Conservation (phyloP, 2,113 vertebrate genomes). For the Bagarius yarrelli region DNA sequence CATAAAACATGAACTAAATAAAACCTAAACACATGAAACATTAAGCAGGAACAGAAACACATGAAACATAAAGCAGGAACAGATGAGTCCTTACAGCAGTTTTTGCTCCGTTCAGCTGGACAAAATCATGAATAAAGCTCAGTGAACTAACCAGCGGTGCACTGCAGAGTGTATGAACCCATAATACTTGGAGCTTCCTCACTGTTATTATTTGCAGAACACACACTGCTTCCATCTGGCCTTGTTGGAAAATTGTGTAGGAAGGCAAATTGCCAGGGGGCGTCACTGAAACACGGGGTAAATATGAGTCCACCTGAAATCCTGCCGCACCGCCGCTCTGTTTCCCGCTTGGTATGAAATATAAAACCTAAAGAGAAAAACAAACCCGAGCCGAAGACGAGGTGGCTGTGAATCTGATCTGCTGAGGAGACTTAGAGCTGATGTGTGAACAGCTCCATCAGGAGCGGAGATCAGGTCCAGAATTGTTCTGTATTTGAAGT, state of each 20-base stretch:
- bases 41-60: too few species aligned
- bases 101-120: neutral
- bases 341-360: neutral
- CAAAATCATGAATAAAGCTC: neutral
- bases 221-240: constrained; percentile 13
- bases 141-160: neutral
- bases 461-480: too few species aligned
- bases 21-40: too few species aligned
- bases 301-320: neutral
- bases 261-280: neutral
- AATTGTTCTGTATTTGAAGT: neutral
- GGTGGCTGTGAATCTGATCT: neutral
- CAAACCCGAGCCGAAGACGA: neutral
- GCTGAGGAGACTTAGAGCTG: neutral
- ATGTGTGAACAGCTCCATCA: neutral
- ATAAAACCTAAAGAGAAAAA: neutral
- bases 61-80: too few species aligned
- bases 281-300: neutral
- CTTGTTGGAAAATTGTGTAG: constrained; percentile 19
- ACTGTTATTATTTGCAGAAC: constrained; percentile 7
- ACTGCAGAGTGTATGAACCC: neutral
- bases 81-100: too few species aligned
- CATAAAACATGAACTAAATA: too few species aligned
- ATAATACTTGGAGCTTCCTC: neutral
- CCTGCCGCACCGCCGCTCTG: neutral